Base-by-base conservation (phyloP, 2,797 vertebrate genomes). In the Urocyon cinereoargenteus region DNA sequence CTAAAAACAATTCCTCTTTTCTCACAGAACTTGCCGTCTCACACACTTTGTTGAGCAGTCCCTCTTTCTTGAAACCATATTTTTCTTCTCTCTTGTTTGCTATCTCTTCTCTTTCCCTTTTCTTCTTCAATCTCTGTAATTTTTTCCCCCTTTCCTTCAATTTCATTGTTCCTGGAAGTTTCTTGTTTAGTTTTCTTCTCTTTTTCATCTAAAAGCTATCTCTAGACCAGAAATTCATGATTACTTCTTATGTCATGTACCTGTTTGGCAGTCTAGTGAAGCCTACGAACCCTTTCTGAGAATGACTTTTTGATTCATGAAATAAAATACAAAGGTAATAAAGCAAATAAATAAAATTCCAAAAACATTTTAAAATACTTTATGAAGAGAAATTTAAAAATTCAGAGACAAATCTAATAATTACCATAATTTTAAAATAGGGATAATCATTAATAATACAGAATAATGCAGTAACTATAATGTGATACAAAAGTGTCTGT, bases 401-500 rank as follows among this genome's bases (percentile, higher is more conserved):
- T 59, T n/a, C 10, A 73, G 5, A 53, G 16, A 45, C 1, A 78
- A 0, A 1, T 28, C 2, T 51, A 82, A 68, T 55, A 64, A 51
- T 11, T 81, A 21, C 2, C 0, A 16, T 53, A 16, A 53, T 92
- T 92, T 92, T 28, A 83, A 96, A 90, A 51, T 51, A 89, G 6
- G 1, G 1, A 84, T 36, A 73, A 49, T 1, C 15, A 51, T 2
- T 36, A 73, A 68, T 18, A 81, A 34, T 86, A 61, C 22, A 75
- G 68, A 85, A 86, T 82, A 61, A 28, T 45, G 10, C 22, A 49
- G n/a, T 3, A 61, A 31, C 8, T 78, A 45, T 0, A 59, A 55
- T 45, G 8, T 75, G 7, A 70, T 19, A 59, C 24, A 1, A 28
- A 24, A 45, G 18, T 51, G 6, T 26, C 21, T 81, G 53, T 34